Evolutionary conservation across 23 tunicate genomes (phyloP).

Genomic region (Trididemnum miniatum): DNA sequence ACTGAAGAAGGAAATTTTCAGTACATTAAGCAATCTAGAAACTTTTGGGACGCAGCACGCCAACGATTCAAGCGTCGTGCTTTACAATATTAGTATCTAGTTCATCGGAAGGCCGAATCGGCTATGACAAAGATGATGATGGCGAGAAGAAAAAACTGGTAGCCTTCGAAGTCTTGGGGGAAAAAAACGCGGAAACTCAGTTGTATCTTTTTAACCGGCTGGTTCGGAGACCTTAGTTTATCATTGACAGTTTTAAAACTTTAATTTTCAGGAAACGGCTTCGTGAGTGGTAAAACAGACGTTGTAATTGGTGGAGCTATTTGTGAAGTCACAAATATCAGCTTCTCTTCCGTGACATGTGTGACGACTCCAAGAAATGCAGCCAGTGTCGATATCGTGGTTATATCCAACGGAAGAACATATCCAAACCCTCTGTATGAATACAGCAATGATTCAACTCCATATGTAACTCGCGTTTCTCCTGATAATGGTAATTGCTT

Average conservation of each 20-base stretch:
- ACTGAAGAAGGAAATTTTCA: too few species aligned
- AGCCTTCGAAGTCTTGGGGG: background rate
- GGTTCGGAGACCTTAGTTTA: background rate
- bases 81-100: too few species aligned
- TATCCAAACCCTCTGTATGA: background rate
- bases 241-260: background rate
- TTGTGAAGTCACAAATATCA: background rate
- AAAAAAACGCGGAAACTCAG: background rate
- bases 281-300: conserved; percentile 16
- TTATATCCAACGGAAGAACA: background rate
- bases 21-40: too few species aligned
- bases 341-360: background rate
- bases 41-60: too few species aligned
- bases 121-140: too few species aligned
- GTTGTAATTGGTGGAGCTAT: conserved; percentile 41
- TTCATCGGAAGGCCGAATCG: too few species aligned
- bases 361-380: background rate
- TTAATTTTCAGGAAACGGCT: conserved; percentile 65
- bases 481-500: conserved; percentile 46
- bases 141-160: too few species aligned
- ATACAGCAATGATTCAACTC: conserved; percentile 38
- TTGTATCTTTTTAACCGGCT: background rate
- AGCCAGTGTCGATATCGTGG: background rate
- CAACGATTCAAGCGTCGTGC: too few species aligned
- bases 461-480: conserved; percentile 33